Conservation (phyloP, 1,140 invertebrate genomes). For the Plectrocnemia conspersa region DNA sequence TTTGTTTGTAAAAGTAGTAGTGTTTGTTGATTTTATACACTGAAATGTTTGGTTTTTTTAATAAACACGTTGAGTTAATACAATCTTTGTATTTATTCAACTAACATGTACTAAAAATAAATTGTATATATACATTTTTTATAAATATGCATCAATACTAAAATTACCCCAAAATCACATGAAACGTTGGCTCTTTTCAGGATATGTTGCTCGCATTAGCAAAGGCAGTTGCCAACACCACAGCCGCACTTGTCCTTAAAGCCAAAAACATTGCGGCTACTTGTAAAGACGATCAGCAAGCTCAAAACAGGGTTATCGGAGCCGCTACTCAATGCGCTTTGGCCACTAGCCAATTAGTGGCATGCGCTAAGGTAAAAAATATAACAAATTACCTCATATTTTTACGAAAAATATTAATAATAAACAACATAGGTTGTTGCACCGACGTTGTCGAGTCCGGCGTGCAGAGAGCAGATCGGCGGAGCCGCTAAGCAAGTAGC, state of each 20-base stretch:
- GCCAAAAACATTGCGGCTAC: constrained; percentile 90
- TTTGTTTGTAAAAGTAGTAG: neutral
- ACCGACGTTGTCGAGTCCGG: constrained; percentile 79
- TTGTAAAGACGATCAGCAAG: constrained; percentile 67
- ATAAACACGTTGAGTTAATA: constrained; percentile 16
- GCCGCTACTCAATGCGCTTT: constrained; percentile 95
- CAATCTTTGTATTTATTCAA: constrained; percentile 33
- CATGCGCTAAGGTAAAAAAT: constrained; percentile 81
- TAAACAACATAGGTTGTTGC: constrained; percentile 62
- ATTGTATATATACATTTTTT: neutral
- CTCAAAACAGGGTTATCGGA: constrained; percentile 85
- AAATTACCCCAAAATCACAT: constrained; percentile 8
- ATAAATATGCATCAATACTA: constrained; percentile 6
- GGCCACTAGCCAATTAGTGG: constrained; percentile 95
- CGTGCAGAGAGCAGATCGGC: constrained; percentile 91
- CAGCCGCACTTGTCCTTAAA: constrained; percentile 89
- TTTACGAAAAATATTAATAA: neutral
- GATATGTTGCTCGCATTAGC: constrained; percentile 86
- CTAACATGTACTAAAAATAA: constrained; percentile 31
- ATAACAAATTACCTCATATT: neutral
- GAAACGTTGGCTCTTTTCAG: constrained; percentile 39
- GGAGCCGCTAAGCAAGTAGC: constrained; percentile 91
- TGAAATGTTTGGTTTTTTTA: constrained; percentile 1
- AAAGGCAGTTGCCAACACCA: constrained; percentile 95
- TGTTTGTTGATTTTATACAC: neutral